Base-by-base conservation (phyloP, 2,113 vertebrate genomes). In the Apodemus speciosus region DNA sequence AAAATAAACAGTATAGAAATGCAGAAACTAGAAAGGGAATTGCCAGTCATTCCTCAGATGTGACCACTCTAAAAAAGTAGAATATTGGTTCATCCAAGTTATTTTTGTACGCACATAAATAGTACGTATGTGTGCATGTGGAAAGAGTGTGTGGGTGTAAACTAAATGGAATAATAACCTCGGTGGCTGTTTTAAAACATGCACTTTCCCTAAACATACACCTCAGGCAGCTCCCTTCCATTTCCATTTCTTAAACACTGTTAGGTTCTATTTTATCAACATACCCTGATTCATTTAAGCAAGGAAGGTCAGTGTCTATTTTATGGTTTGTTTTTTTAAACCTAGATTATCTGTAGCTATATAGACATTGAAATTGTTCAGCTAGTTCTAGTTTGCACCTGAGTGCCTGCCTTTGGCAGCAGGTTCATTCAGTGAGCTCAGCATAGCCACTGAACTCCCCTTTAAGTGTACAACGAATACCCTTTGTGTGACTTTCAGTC, bases 331-430 rank as follows among this genome's bases (percentile, higher is more conserved):
- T 81, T 94, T 96, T 97, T 90, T 77, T 94, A 3, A 98, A 95
- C 93, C 93, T 79, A 53, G 93, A 96, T 92, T 85, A 94, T 96
- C 94, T 80, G 32, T 95, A 97, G 94, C 92, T 95, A 96, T 95
- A 93, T 83, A 96, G 85, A 95, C 97, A 97, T 96, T 90, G 96
- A 95, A 96, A 98, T 94, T 92, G 95, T 95, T 97, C 91, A 87
- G 85, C 95, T 94, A 60, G 93, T 94, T 97, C 93, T 91, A 94
- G 76, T 92, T 89, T 95, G 93, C 96, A 90, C 94, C 97, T 94
- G 93, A 92, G 96, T 90, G 68, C 0, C 6, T 95, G 38, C 89
- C 62, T 96, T 95, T 96, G 94, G 93, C 92, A 95, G 80, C 81
- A 87, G 88, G 81, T 95, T 89, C 43, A 91, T 72, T 91, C 90